These are phyloP conservation scores for Callocephalon fimbriatum DNA, from an alignment of 2,113 vertebrate species.

Conservation along the genomic window DNA sequence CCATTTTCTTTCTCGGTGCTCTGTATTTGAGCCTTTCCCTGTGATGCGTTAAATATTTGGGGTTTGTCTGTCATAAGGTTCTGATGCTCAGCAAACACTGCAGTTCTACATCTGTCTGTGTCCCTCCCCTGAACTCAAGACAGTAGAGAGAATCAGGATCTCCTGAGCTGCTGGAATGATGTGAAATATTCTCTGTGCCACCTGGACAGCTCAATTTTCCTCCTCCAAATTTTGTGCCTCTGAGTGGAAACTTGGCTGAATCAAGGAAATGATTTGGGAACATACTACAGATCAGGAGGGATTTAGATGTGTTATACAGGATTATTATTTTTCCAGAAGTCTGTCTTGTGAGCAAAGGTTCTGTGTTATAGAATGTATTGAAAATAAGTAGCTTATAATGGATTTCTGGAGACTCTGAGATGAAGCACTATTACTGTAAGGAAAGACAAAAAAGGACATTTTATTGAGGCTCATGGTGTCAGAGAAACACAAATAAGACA, in stretches of 20 bases:
- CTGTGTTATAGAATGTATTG: conserved; percentile 44
- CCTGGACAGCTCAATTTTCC: conserved; percentile 21
- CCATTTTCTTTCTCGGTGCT: conserved; percentile 41
- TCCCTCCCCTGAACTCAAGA: not conserved
- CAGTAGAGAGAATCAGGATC: not conserved
- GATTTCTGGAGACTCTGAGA: conserved; percentile 21
- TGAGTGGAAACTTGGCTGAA: conserved; percentile 59
- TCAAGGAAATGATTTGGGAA: conserved; percentile 1
- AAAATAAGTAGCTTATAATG: conserved; percentile 70
- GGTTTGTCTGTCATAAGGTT: not conserved
- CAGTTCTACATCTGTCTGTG: not conserved
- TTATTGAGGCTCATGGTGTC: not conserved
- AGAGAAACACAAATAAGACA: not conserved
- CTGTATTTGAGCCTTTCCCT: not conserved
- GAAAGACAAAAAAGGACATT: not conserved
- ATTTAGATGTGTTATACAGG: conserved; percentile 65
- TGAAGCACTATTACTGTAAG: conserved; percentile 6
- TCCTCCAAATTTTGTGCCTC: not conserved
- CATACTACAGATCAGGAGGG: conserved; percentile 41
- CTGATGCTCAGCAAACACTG: not conserved
- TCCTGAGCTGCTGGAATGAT: not conserved
- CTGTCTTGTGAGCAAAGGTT: conserved; percentile 26
- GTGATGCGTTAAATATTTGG: not conserved
- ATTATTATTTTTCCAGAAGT: conserved; percentile 75
- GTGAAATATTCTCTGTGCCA: conserved; percentile 43